Evolutionary conservation across 2,888 invertebrate species (phyloP), one percentile per base, ranked within the genome.

Genomic region (Emmelina monodactyla): DNA sequence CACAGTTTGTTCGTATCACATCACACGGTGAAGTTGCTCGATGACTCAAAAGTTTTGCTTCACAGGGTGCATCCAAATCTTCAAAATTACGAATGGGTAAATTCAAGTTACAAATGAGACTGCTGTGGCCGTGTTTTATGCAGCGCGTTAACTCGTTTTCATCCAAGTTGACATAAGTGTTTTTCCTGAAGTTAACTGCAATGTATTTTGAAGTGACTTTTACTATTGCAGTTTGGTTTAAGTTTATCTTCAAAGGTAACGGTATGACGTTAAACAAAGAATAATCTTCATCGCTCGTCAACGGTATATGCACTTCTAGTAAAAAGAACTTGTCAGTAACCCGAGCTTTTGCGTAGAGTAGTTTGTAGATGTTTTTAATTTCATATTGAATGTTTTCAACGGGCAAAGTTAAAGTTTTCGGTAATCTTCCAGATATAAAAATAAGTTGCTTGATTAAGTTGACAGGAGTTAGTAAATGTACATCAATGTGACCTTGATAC

Each of bases 401-500:
- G 5, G 45, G 44, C 7, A 45, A 28, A 0, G 45, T 32, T 3
- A 46, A 5, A 2, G 31, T 13, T 28, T 38, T 44, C 2, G 44
- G 43, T n/a, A 46, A 32, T 1, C n/a, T 39, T 30, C 42, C 40
- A 5, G 42, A 22, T 7, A 48, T 48, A 4, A 31, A 22, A 9
- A 13, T 22, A 0, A 46, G 28, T 35, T 43, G 35, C n/a, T 45
- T 38, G n/a, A n/a, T n/a, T 4, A 48, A 15, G 14, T 33, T 19
- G 1, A 37, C 40, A 3, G 44, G 44, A 14, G 41, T 40, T 4
- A 46, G 28, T 2, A 46, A 22, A 16, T 45, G 43, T 1, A 46
- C 37, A n/a, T 48, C 44, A 4, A 45, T 33, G 14, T 45, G 43
- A 13, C 45, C 45, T 34, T 37, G 40, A 32, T 45, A 47, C 3